These are phyloP conservation scores for Polypterus bichir DNA, from an alignment of 2,113 vertebrate genomes.

Conservation along the genomic window DNA sequence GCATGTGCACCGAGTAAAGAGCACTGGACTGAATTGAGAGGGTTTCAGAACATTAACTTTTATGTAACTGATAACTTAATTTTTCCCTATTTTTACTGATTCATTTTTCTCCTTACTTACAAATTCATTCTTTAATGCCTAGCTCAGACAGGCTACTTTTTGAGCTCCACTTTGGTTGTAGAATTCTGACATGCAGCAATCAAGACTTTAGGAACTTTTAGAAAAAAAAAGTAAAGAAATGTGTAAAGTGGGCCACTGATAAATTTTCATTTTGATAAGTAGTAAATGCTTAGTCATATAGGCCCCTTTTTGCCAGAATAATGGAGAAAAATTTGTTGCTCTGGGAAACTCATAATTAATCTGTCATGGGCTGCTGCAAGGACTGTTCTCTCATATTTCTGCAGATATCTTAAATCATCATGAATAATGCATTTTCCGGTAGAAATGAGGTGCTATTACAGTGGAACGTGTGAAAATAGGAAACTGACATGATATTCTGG, in stretches of 20 bases:
- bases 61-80: no score
- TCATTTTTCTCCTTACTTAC: no score
- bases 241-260: background rate
- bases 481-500: constrained; percentile 4
- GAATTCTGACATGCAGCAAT: no score
- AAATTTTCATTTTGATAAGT: background rate
- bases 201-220: background rate
- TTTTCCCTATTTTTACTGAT: no score
- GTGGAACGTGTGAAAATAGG: constrained; percentile 2
- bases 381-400: background rate
- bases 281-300: background rate
- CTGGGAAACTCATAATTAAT: constrained; percentile 4
- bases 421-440: constrained; percentile 3
- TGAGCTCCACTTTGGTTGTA: no score
- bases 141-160: no score
- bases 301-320: constrained; percentile 1
- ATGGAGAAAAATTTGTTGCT: constrained; percentile 2
- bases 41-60: no score
- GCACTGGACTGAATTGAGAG: no score
- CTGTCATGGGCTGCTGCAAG: constrained; percentile 3
- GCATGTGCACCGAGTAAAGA: no score
- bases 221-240: background rate
- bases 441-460: constrained; percentile 2
- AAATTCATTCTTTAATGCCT: no score
- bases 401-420: constrained; percentile 1